phyloP scores from a whole-genome alignment of 2,888 invertebrate species.

The Peribatodes rhomboidaria region DNA sequence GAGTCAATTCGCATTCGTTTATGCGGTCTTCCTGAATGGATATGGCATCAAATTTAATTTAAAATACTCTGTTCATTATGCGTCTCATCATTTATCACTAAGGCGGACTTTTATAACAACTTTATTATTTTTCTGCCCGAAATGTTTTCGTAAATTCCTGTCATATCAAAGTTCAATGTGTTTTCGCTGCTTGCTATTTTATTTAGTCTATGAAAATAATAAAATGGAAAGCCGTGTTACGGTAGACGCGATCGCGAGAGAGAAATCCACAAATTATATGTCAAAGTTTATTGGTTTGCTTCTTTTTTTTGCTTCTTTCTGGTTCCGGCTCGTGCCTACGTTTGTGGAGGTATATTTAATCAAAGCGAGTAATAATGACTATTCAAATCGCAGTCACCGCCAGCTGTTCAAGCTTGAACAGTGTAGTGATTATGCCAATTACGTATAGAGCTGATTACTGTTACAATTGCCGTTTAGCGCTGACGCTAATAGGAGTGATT shows the following conservation, averaged over 20 bases:
- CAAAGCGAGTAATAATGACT: neutral
- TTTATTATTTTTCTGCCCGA: conserved; percentile 32
- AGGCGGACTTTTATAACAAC: conserved; percentile 18
- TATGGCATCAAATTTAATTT: conserved; percentile 17
- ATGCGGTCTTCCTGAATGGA: conserved; percentile 15
- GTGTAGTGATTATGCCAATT: conserved; percentile 43
- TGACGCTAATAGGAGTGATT: conserved; percentile 35
- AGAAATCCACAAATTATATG: neutral
- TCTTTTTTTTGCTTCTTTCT: neutral
- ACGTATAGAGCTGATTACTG: conserved; percentile 41
- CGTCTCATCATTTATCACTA: conserved; percentile 19
- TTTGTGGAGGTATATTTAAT: too few relatives aligned
- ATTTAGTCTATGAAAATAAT: conserved; percentile 34
- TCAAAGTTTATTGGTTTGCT: neutral
- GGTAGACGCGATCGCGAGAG: conserved; percentile 27
- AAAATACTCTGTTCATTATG: conserved; percentile 14
- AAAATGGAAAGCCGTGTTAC: conserved; percentile 21
- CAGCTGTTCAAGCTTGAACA: conserved; percentile 23
- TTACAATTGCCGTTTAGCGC: conserved; percentile 38
- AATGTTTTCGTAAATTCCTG: conserved; percentile 27
- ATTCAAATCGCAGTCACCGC: conserved; percentile 11
- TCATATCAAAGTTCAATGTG: conserved; percentile 33
- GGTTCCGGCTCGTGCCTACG: too few relatives aligned
- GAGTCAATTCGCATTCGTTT: conserved; percentile 28
- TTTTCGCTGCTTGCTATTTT: conserved; percentile 33